Evolutionary conservation across 2,113 vertebrate species (phyloP), one percentile per base, ranked within the genome.

Genomic region (Leuciscus idus): DNA sequence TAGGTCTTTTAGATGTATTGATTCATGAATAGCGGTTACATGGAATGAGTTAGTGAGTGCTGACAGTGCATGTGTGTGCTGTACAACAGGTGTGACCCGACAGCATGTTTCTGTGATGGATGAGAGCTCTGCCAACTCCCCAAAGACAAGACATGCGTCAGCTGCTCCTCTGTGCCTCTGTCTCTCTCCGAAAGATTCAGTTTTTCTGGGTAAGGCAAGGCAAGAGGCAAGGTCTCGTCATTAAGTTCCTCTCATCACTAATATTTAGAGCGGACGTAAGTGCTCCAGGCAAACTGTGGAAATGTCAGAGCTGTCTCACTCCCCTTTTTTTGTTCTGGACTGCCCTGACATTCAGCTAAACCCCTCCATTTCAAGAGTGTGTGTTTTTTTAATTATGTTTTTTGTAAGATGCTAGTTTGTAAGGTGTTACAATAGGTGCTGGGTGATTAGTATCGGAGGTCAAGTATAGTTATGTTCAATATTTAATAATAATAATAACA

Each of bases 221-320:
- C 33, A 70, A 50, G 55, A 55, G 46, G 46, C 8, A 30, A 80
- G 57, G 12, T 89, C 50, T 79, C n/a, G 21, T 80, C 72, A 83
- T 82, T 83, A 83, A 86, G 80, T 39, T 79, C 64, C 52, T 70
- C 43, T 80, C 82, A 73, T 73, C 64, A 48, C 43, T 84, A 33
- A 79, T 77, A 81, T 59, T 86, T 88, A 43, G 75, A 85, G 80
- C 50, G 70, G 66, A 84, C 4, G 55, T 36, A 61, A 74, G 78
- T 66, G 68, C 79, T 86, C 39, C 46, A 55, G 83, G 79, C 87
- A 62, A 61, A 87, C 36, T 43, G 39, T 74, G 64, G 36, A 84
- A 81, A 82, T 76, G 77, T 85, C 77, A 81, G 72, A 39, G 28
- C 59, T 75, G 83, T 62, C 57, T 78, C 8, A 64, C 64, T 30